These are phyloP conservation scores for Oryzias sinensis DNA, from an alignment of 2,797 vertebrate genomes.

Conservation along the genomic window DNA sequence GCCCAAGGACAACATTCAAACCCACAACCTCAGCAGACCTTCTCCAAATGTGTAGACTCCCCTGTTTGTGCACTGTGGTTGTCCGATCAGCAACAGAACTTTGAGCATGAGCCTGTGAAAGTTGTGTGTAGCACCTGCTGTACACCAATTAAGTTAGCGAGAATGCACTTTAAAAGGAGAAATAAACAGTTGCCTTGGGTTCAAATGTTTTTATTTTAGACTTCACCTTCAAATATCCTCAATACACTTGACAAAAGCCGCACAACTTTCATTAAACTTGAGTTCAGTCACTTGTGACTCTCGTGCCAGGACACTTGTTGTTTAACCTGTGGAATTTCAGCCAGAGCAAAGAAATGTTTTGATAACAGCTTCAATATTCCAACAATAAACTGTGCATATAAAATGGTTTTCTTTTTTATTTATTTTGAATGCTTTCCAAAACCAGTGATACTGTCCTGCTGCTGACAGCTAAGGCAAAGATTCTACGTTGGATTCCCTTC, in stretches of 20 bases:
- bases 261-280: slow-evolving; percentile 17
- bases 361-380: slow-evolving; percentile 42
- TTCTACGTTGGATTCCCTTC: too few relatives aligned
- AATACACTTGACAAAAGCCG: slow-evolving; percentile 40
- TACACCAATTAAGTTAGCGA: slow-evolving; percentile 29
- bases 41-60: not conserved
- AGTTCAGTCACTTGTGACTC: slow-evolving; percentile 29
- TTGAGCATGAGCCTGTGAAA: slow-evolving; percentile 21
- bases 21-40: slow-evolving; percentile 24
- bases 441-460: too few relatives aligned
- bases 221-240: slow-evolving; percentile 36
- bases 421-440: not conserved
- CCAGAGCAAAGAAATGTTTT: slow-evolving; percentile 66
- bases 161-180: slow-evolving; percentile 58
- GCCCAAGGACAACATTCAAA: slow-evolving; percentile 37
- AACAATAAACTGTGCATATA: slow-evolving; percentile 68
- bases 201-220: slow-evolving; percentile 17
- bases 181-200: slow-evolving; percentile 38
- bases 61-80: slow-evolving; percentile 25
- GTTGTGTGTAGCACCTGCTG: slow-evolving; percentile 26
- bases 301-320: slow-evolving; percentile 53
- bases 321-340: slow-evolving; percentile 78
- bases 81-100: slow-evolving; percentile 21
- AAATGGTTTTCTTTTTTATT: not conserved
- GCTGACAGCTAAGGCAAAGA: too few relatives aligned